Percentiles rank a stretch among this genome's conserved stretches.
Evolutionary conservation across 2,113 vertebrate genomes (phyloP).

Genomic region (Pelecanoides urinatrix): DNA sequence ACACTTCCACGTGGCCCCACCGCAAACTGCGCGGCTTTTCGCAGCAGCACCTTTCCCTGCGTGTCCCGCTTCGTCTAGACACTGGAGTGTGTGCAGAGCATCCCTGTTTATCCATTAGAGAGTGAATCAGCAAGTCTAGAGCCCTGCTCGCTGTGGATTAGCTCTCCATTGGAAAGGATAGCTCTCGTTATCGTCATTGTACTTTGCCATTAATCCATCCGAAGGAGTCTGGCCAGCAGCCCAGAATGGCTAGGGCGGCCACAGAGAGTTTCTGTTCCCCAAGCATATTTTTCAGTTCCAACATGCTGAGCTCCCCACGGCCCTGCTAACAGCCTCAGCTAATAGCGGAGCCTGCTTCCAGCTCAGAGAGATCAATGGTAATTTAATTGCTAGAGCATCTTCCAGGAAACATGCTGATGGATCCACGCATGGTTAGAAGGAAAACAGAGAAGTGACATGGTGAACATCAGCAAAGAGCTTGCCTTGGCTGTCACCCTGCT

Average conservation of each 20-base stretch:
- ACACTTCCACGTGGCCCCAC: fast-evolving
- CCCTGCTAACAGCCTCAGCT: neutral
- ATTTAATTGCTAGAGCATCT: neutral
- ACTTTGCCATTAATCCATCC: neutral
- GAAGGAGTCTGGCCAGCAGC: neutral
- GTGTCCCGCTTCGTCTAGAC: fast-evolving
- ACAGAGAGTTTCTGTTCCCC: neutral
- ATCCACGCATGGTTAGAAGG: fast-evolving
- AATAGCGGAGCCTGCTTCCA: neutral
- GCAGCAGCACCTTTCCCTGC: neutral
- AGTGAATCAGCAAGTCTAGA: constrained; percentile 2
- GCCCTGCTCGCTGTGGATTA: neutral
- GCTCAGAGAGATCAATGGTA: neutral
- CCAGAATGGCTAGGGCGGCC: neutral
- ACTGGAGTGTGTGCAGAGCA: neutral
- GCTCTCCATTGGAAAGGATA: neutral
- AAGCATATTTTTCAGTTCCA: neutral
- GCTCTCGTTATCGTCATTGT: neutral
- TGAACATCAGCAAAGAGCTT: neutral
- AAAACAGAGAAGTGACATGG: neutral
- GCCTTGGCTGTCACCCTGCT: neutral
- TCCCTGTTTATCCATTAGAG: neutral
- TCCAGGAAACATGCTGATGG: neutral
- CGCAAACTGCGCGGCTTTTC: fast-evolving
- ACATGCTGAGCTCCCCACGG: neutral